Percentiles rank a stretch among this genome's conserved stretches.
phyloP scores from a whole-genome alignment of 2,888 invertebrate genomes.

The Hofmannophila pseudospretella region DNA sequence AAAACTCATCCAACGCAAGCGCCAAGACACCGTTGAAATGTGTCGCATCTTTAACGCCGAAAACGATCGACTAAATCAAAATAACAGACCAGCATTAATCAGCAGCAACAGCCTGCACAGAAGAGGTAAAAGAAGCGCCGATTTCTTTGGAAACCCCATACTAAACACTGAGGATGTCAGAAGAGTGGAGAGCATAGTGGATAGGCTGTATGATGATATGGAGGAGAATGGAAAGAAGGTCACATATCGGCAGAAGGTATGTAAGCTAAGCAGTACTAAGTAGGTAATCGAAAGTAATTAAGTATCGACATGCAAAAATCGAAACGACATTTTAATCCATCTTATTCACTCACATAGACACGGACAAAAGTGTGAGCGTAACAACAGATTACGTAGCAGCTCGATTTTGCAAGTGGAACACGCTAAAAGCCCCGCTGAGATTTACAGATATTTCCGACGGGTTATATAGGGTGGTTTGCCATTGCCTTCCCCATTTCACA shows the following conservation, averaged over 20 bases:
- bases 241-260: constrained; percentile 35
- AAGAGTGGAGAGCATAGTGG: constrained; percentile 51
- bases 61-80: constrained; percentile 21
- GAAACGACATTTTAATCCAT: too few species aligned
- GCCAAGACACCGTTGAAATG: constrained; percentile 61
- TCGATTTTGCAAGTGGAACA: too few species aligned
- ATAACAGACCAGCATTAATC: too few species aligned
- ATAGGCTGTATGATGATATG: constrained; percentile 55
- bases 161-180: constrained; percentile 30
- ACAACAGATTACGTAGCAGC: neutral
- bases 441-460: too few species aligned
- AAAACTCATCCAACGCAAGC: constrained; percentile 48
- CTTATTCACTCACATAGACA: too few species aligned
- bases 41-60: constrained; percentile 54
- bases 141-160: constrained; percentile 20
- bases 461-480: too few species aligned
- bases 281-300: too few species aligned
- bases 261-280: too few species aligned
- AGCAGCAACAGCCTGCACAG: neutral
- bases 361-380: too few species aligned
- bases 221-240: constrained; percentile 36
- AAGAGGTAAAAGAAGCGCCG: neutral
- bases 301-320: too few species aligned
- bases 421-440: too few species aligned
- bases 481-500: too few species aligned